These are phyloP conservation scores for Garra rufa DNA, from an alignment of 2,113 vertebrate species.

Conservation along the genomic window DNA sequence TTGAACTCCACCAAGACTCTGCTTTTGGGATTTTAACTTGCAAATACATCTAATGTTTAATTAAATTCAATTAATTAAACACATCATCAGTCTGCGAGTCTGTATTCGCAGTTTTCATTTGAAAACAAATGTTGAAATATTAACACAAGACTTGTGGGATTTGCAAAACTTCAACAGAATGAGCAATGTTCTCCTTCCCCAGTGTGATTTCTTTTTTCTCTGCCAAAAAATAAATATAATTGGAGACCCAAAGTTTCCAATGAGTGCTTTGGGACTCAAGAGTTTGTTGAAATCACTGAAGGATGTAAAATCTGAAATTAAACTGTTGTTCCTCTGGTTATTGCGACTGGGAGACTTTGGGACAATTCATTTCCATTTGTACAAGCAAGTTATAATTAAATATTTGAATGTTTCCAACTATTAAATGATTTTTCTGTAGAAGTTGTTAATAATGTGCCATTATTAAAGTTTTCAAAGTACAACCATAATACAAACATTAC, in stretches of 20 bases:
- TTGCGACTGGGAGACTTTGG: neutral
- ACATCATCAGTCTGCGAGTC: neutral
- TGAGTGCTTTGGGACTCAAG: neutral
- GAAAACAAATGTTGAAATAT: neutral
- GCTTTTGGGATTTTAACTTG: neutral
- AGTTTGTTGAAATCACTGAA: constrained; percentile 1
- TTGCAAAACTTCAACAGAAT: neutral
- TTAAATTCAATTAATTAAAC: neutral
- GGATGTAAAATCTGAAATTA: neutral
- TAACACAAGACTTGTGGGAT: neutral
- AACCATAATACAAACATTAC: neutral
- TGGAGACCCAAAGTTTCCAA: neutral
- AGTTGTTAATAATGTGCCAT: neutral
- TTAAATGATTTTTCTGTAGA: neutral
- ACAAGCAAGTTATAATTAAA: neutral
- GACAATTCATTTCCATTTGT: neutral
- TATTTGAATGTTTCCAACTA: neutral
- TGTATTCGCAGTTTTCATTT: neutral
- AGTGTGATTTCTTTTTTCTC: neutral
- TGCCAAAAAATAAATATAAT: neutral
- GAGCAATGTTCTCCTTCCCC: neutral
- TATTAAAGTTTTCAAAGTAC: neutral
- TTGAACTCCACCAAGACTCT: neutral
- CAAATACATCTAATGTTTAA: neutral
- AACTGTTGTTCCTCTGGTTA: neutral